phyloP scores from a whole-genome alignment of 2,888 invertebrate species.

The Ennomos quercinarius region DNA sequence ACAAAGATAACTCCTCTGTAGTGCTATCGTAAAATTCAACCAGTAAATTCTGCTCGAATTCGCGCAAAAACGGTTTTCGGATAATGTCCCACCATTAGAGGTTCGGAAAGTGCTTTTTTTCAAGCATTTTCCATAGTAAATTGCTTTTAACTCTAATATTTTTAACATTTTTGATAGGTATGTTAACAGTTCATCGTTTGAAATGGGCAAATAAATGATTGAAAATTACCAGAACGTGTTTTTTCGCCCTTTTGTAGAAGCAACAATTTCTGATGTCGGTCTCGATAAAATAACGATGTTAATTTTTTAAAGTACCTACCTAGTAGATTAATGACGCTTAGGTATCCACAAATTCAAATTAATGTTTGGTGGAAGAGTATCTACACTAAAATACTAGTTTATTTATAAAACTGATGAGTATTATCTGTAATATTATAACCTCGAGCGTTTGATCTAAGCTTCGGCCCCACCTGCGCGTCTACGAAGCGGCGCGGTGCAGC shows the following conservation, averaged over 20 bases:
- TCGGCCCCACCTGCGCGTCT: too few species aligned
- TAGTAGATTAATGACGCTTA: too few species aligned
- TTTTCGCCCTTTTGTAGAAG: slow-evolving; percentile 30
- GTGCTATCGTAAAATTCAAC: slow-evolving; percentile 65
- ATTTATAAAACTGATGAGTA: too few species aligned
- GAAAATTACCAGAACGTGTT: slow-evolving; percentile 47
- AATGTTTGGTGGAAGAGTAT: too few species aligned
- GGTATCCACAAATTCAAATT: too few species aligned
- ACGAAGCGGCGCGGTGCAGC: too few species aligned
- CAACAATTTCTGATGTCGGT: slow-evolving; percentile 14
- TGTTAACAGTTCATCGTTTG: slow-evolving; percentile 46
- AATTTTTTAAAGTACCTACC: too few species aligned
- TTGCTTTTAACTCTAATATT: slow-evolving; percentile 45
- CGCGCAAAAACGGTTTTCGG: slow-evolving; percentile 71
- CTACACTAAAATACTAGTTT: too few species aligned
- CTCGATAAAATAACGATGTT: not conserved
- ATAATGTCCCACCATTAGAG: slow-evolving; percentile 75
- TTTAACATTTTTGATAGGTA: slow-evolving; percentile 50
- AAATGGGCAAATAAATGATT: slow-evolving; percentile 38
- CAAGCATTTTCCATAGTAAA: slow-evolving; percentile 56
- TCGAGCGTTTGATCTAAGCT: too few species aligned
- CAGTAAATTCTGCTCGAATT: slow-evolving; percentile 72
- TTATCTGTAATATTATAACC: too few species aligned
- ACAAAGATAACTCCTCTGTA: slow-evolving; percentile 71
- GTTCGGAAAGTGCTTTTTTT: slow-evolving; percentile 67